Evolutionary conservation across 2,888 invertebrate genomes (phyloP).

Genomic region (Cantharis rustica): DNA sequence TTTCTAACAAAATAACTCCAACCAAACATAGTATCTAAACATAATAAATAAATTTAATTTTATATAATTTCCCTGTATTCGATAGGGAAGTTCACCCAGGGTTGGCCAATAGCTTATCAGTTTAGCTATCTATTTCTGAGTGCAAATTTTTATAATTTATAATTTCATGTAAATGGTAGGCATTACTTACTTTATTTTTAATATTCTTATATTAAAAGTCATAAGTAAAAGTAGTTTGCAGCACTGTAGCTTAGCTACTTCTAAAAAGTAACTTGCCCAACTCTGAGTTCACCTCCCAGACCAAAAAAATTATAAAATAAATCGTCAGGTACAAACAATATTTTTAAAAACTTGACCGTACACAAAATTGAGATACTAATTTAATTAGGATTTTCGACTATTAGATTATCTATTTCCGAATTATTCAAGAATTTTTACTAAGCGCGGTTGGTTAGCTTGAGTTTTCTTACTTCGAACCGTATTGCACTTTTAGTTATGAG

Average conservation of each 20-base stretch:
- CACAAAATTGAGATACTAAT: neutral
- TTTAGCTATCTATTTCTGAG: neutral
- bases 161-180: too few species aligned
- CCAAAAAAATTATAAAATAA: neutral
- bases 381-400: too few species aligned
- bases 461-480: neutral
- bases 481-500: neutral
- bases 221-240: too few species aligned
- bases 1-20: neutral
- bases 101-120: neutral
- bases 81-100: neutral
- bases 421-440: neutral
- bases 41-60: neutral
- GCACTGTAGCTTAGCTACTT: neutral
- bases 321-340: neutral
- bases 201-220: too few species aligned
- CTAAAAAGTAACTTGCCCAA: neutral
- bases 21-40: conserved; percentile 1
- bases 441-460: neutral
- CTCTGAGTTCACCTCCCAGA: neutral
- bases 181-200: too few species aligned
- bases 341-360: neutral
- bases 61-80: neutral
- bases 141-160: too few species aligned
- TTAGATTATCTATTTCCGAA: neutral